These are phyloP conservation scores for Cotesia typhae DNA, from an alignment of 1,140 invertebrate species.

Conservation along the genomic window DNA sequence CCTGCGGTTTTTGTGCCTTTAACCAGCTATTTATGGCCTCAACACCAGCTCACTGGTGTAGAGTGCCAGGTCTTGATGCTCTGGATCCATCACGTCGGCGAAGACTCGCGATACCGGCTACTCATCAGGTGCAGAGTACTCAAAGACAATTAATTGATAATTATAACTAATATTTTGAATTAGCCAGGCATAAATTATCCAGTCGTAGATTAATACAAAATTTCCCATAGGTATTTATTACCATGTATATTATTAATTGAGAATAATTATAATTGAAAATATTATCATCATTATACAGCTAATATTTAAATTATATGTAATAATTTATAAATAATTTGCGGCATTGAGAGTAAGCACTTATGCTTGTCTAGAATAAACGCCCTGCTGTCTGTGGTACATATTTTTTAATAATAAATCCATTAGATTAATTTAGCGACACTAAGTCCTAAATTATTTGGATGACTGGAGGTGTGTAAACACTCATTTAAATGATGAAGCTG, in stretches of 20 bases:
- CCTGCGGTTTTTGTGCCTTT: constrained; percentile 89
- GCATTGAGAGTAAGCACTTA: constrained; percentile 37
- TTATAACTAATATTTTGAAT: constrained; percentile 6
- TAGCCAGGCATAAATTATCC: neutral
- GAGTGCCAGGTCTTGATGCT: constrained; percentile 71
- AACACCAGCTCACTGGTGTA: constrained; percentile 83
- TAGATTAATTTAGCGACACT: constrained; percentile 1
- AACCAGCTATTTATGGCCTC: constrained; percentile 90
- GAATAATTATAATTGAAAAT: neutral
- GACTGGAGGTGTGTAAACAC: constrained; percentile 11
- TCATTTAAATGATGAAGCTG: constrained; percentile 32
- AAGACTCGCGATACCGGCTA: constrained; percentile 72
- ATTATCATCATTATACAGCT: constrained; percentile 4
- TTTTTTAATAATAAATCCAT: too few species aligned
- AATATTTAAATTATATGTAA: neutral
- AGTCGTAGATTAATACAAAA: neutral
- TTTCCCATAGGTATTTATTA: constrained; percentile 19
- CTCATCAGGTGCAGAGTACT: constrained; percentile 42
- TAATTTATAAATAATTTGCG: constrained; percentile 26
- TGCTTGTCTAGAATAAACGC: constrained; percentile 22
- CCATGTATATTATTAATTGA: too few species aligned
- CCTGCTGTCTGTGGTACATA: neutral
- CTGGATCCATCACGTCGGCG: constrained; percentile 68
- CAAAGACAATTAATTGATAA: constrained; percentile 13
- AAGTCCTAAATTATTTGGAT: constrained; percentile 1